phyloP scores from a whole-genome alignment of 2,113 vertebrate genomes.

The Vulpes ferrilata region DNA sequence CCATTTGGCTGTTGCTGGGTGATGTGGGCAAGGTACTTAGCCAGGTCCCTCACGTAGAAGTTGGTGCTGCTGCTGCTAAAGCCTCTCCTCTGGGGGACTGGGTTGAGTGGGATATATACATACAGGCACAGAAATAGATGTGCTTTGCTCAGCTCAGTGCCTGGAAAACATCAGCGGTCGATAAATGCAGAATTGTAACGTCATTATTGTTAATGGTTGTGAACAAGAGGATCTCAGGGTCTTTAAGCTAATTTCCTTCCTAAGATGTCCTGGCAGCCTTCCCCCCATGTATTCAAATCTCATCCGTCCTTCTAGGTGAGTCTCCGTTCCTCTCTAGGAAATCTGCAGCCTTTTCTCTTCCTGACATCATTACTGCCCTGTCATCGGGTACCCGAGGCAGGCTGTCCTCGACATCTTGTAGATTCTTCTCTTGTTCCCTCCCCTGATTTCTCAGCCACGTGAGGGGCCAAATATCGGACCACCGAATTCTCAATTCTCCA shows the following conservation, averaged over 20 bases:
- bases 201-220: not conserved
- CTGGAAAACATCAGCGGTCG: not conserved
- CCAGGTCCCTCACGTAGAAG: not conserved
- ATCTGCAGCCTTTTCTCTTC: not conserved
- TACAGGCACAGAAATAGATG: not conserved
- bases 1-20: not conserved
- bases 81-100: not conserved
- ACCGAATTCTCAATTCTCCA: not conserved
- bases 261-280: not conserved
- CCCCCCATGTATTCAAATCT: no score
- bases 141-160: not conserved
- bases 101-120: not conserved
- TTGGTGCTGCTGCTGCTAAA: not conserved
- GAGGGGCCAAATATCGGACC: not conserved
- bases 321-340: not conserved
- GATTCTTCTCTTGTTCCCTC: not conserved
- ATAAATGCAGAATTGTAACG: not conserved
- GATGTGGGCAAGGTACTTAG: not conserved
- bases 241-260: not conserved
- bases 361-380: not conserved
- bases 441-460: not conserved
- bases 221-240: not conserved
- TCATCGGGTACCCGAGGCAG: rapidly evolving
- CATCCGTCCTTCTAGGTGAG: not conserved
- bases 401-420: not conserved